Evolutionary conservation across 2,888 invertebrate species (phyloP), one percentile per base, ranked within the genome.

Genomic region (Cheilosia urbana): DNA sequence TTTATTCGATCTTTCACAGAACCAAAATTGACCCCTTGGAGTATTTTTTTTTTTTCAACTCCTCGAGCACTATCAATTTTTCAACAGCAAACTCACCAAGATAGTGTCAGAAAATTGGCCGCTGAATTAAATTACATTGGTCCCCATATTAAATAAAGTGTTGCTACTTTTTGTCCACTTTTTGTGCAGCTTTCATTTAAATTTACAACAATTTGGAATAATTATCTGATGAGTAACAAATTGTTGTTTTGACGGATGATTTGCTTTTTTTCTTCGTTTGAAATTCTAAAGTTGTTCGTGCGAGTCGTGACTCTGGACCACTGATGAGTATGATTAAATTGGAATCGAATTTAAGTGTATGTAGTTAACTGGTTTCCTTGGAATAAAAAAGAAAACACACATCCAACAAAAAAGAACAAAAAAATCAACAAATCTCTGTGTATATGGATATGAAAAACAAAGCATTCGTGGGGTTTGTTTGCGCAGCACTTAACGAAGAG

Each of bases 401-500:
- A 11, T 15, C n/a, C 3, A 37, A 13, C 27, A 40, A 19, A 34
- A 27, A 34, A 21, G 9, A 9, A 62, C 49, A 19, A 37, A 34
- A 51, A 55, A 68, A 58, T 42, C 58, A 68, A 57, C 45, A 53
- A 17, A 30, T 34, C 45, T 24, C 13, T 13, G 4, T 37, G 45
- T 49, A 21, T n/a, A 63, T 62, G 78, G 47, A 77, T 45, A 78
- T 63, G 53, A 49, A 78, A 75, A 78, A 69, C 77, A 77, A 77
- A 77, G 45, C 45, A 53, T 69, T 71, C 40, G 13, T 27, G 11
- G 47, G 60, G 53, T 87, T 84, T 88, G 80, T 88, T 88, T 88
- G 80, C 84, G 60, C 75, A 87, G 85, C 88, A 88, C 88, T 88
- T 82, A 88, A 87, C 81, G 63, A 55, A 84, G 82, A 79, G 87